phyloP scores from a whole-genome alignment of 2,888 invertebrate genomes.

The Scrobipalpa costella region DNA sequence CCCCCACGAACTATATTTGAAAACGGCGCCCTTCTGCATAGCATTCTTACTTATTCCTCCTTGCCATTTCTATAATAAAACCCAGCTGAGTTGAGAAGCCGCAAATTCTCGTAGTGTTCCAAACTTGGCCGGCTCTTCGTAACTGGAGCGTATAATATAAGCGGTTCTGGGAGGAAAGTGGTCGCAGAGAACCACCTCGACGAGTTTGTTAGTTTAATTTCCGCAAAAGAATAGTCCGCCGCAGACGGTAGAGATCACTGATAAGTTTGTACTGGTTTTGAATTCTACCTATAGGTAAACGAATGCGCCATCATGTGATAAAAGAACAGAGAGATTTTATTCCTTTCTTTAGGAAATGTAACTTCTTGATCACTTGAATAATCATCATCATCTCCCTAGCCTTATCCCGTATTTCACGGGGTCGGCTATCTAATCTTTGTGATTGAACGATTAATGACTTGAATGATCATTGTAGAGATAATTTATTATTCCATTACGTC shows the following conservation, averaged over 20 bases:
- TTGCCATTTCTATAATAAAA: slow-evolving; percentile 41
- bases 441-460: too few species aligned
- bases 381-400: too few species aligned
- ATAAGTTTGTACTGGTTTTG: not conserved
- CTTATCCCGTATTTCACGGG: too few species aligned
- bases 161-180: slow-evolving; percentile 59
- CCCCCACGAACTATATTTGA: slow-evolving; percentile 48
- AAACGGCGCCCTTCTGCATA: slow-evolving; percentile 49
- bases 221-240: slow-evolving; percentile 48
- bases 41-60: slow-evolving; percentile 40
- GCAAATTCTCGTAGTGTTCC: slow-evolving; percentile 33
- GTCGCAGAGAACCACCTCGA: slow-evolving; percentile 44
- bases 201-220: slow-evolving; percentile 55
- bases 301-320: too few species aligned
- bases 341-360: too few species aligned
- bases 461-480: too few species aligned
- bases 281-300: too few species aligned
- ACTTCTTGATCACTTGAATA: too few species aligned
- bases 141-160: slow-evolving; percentile 50
- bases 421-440: too few species aligned
- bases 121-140: slow-evolving; percentile 38
- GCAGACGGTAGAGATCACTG: slow-evolving; percentile 19
- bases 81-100: slow-evolving; percentile 40
- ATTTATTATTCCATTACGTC: too few species aligned
- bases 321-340: too few species aligned